Base-by-base conservation (phyloP, 1,140 invertebrate genomes). In the Scaptodrosophila lebanonensis region DNA sequence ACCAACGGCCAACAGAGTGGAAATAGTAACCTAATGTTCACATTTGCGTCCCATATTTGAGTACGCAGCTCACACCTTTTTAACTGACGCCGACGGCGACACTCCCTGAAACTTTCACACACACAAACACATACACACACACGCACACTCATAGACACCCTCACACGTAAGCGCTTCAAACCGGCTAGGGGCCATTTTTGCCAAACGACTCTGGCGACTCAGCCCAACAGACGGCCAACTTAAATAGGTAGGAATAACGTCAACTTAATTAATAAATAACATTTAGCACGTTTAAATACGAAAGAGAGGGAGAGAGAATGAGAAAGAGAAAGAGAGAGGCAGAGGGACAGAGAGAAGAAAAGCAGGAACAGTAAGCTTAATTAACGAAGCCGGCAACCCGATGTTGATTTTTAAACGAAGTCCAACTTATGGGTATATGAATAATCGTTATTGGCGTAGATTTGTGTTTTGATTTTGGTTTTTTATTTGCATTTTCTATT, bases 241-340 rank as follows among this genome's bases (percentile, higher is more conserved):
- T 54, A 71, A 77, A 66, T 67, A 52, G 71, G 53, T 72, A 64
- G 68, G 79, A 79, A 73, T 54, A 72, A 48, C 73, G 73, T 75
- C 75, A 66, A 82, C 69, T 82, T 82, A 82, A 82, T 82, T 82
- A 82, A 82, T 82, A 82, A 82, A 73, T 82, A 75, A 75, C 77
- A 82, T 82, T 82, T 79, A 79, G 69, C 73, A 69, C 65, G 61
- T 73, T 73, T 66, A 53, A 51, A 66, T 48, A 35, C 6, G 30
- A 8, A 17, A 27, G 17, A 32, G 11, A 11, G 30, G 27, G 12
- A 22, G 30, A 18, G 11, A 22, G 29, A 52, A 27, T 16, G 29
- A 20, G 12, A 18, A 11, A 11, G 13, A 6, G 12, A n/a, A 29
- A 13, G 29, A 22, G 40, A 30, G 36, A 13, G 17, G 20, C 15